phyloP scores from a whole-genome alignment of 2,888 invertebrate genomes.

The Dynastes grantii region DNA sequence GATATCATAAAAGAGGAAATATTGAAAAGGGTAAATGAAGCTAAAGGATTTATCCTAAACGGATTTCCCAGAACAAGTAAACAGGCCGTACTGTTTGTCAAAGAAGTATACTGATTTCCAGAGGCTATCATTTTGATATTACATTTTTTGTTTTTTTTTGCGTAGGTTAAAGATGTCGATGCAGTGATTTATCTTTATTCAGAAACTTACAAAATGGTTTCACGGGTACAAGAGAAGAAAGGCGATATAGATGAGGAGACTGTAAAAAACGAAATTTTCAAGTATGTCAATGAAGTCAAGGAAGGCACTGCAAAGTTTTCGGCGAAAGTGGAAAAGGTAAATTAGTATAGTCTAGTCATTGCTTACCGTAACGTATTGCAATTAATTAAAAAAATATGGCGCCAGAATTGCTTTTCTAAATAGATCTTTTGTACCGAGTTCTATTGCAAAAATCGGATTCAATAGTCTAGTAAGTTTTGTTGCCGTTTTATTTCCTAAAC shows the following conservation, averaged over 20 bases:
- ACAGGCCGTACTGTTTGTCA: slow-evolving; percentile 64
- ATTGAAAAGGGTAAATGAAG: slow-evolving; percentile 43
- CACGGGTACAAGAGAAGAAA: slow-evolving; percentile 52
- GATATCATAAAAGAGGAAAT: slow-evolving; percentile 52
- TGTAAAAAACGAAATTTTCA: slow-evolving; percentile 56
- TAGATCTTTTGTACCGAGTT: too few relatives aligned
- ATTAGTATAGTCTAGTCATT: neutral
- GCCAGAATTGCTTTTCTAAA: neutral
- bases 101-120: slow-evolving; percentile 61
- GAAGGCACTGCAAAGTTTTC: slow-evolving; percentile 57
- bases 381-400: neutral
- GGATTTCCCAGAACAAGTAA: slow-evolving; percentile 74
- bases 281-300: slow-evolving; percentile 61
- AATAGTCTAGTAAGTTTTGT: neutral
- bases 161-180: slow-evolving; percentile 58
- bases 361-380: neutral
- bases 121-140: neutral
- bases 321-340: slow-evolving; percentile 59
- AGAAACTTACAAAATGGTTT: slow-evolving; percentile 59
- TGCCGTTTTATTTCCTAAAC: neutral
- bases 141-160: neutral
- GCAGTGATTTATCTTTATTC: slow-evolving; percentile 63
- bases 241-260: slow-evolving; percentile 48
- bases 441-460: too few relatives aligned
- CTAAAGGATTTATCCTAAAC: slow-evolving; percentile 73